These are phyloP conservation scores for Xenus cinereus DNA, from an alignment of 2,113 vertebrate genomes.

Conservation along the genomic window DNA sequence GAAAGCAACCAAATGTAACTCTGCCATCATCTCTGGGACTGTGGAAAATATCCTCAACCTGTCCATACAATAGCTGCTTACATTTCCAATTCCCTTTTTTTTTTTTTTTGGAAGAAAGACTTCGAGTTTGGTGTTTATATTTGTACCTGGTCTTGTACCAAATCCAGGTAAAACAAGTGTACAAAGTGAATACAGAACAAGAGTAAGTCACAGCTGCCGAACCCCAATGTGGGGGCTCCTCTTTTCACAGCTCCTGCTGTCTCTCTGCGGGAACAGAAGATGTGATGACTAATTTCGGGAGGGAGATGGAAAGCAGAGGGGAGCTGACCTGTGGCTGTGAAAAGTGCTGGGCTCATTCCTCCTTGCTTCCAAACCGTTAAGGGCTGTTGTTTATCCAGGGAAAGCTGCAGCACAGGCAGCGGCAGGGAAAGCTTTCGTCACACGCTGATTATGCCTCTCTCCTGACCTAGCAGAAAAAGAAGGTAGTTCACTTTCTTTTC, in stretches of 20 bases:
- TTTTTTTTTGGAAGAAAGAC: neutral
- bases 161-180: neutral
- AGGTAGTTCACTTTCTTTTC: slow-evolving; percentile 6
- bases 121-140: neutral
- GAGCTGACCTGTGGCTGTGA: neutral
- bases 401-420: neutral
- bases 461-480: slow-evolving; percentile 21
- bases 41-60: neutral
- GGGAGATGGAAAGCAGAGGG: neutral
- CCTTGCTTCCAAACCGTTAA: neutral
- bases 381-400: neutral
- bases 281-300: neutral
- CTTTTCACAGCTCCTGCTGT: neutral
- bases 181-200: neutral
- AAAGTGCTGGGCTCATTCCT: neutral
- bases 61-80: neutral
- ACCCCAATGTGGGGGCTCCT: neutral
- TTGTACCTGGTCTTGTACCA: neutral
- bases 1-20: neutral
- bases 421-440: neutral
- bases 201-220: neutral
- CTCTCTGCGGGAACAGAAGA: neutral
- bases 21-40: neutral
- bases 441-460: neutral
- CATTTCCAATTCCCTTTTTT: neutral